phyloP scores from a whole-genome alignment of 2,888 invertebrate species.

The Euzophera pinguis region DNA sequence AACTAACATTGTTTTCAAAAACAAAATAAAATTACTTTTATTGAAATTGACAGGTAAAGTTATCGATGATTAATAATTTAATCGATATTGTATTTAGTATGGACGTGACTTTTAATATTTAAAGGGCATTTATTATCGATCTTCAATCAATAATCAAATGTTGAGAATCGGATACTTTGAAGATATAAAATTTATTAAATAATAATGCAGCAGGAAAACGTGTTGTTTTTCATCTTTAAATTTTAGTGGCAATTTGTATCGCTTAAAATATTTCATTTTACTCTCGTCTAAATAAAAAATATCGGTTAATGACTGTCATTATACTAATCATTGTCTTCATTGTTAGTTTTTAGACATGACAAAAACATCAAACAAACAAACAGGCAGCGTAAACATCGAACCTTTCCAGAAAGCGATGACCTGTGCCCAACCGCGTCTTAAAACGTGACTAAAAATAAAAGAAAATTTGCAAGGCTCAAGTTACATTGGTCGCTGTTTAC shows the following conservation, averaged over 20 bases:
- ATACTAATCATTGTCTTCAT: not conserved
- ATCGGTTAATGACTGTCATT: not conserved
- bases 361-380: constrained; percentile 4
- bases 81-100: not conserved
- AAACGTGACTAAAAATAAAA: not conserved
- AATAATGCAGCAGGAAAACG: not conserved
- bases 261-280: no score
- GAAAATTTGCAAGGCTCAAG: not conserved
- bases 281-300: not conserved
- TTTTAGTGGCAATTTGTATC: not conserved
- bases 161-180: not conserved
- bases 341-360: not conserved
- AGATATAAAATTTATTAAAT: not conserved
- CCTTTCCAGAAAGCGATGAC: constrained; percentile 2
- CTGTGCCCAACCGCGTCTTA: not conserved
- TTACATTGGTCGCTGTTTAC: not conserved
- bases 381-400: not conserved
- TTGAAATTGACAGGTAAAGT: not conserved
- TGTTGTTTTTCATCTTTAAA: not conserved
- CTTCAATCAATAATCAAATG: not conserved
- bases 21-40: not conserved
- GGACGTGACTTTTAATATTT: not conserved
- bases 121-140: not conserved
- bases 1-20: not conserved
- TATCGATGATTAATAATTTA: not conserved